Conservation (phyloP, 2,797 vertebrate genomes). For the Gallinago solitaria region DNA sequence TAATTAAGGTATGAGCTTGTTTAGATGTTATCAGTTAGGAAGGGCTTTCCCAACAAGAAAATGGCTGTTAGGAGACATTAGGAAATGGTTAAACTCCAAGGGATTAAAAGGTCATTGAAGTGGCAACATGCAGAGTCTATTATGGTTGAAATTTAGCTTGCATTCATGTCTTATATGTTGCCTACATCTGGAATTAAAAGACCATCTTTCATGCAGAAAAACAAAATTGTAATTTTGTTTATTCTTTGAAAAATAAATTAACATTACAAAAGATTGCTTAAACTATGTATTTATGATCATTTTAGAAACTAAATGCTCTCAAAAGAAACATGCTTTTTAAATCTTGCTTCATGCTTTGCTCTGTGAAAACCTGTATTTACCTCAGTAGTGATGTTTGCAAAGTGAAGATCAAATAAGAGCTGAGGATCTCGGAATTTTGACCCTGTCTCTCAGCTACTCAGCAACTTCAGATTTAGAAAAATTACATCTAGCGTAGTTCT, state of each 20-base stretch:
- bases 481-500: not conserved
- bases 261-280: not conserved
- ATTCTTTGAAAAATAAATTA: not conserved
- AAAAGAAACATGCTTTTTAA: not conserved
- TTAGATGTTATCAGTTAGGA: constrained; percentile 83
- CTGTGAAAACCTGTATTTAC: not conserved
- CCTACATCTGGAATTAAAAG: constrained; percentile 31
- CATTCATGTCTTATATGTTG: constrained; percentile 20
- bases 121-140: constrained; percentile 65
- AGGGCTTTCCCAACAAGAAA: constrained; percentile 81
- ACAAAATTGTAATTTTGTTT: constrained; percentile 21
- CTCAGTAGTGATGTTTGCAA: not conserved
- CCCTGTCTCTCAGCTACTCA: not conserved
- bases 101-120: constrained; percentile 80
- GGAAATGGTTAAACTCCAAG: constrained; percentile 79
- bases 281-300: not conserved
- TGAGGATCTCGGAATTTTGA: not conserved
- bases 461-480: not conserved
- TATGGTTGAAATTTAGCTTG: constrained; percentile 49
- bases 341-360: not conserved
- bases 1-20: constrained; percentile 82
- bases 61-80: constrained; percentile 82
- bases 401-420: not conserved
- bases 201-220: constrained; percentile 39
- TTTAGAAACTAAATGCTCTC: not conserved